phyloP scores from a whole-genome alignment of 2,888 invertebrate species.

The Pheosia gnoma region DNA sequence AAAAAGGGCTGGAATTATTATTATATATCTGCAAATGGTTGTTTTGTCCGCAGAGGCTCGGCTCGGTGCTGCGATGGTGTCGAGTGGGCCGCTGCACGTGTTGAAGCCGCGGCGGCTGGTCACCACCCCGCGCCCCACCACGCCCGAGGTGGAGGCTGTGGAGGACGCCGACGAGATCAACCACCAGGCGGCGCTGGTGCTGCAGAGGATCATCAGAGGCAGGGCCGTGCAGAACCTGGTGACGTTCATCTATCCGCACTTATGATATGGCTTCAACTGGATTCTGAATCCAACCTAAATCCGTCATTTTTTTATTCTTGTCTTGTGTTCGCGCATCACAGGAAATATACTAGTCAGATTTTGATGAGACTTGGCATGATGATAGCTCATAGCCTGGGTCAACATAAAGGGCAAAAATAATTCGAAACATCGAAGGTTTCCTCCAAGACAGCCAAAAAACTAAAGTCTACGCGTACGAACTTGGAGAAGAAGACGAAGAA shows the following conservation, averaged over 20 bases:
- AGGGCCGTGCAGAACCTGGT: slow-evolving; percentile 89
- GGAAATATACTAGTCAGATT: no score
- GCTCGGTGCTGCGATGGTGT: slow-evolving; percentile 53
- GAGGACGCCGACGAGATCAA: slow-evolving; percentile 51
- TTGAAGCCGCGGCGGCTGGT: slow-evolving; percentile 53
- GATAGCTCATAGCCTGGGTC: no score
- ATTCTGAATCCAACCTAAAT: no score
- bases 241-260: slow-evolving; percentile 14
- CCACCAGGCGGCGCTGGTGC: slow-evolving; percentile 81
- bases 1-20: no score
- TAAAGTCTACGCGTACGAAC: no score
- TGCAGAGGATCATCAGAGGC: slow-evolving; percentile 88
- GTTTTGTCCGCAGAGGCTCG: slow-evolving; percentile 58
- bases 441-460: no score
- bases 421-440: no score
- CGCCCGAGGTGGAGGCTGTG: slow-evolving; percentile 63
- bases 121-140: slow-evolving; percentile 52
- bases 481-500: no score
- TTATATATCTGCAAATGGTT: not conserved
- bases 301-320: no score
- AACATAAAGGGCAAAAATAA: no score
- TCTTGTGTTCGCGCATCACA: no score
- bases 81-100: slow-evolving; percentile 62
- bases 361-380: no score
- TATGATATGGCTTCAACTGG: not conserved